Evolutionary conservation across 2,797 vertebrate species (phyloP), one percentile per base, ranked within the genome.

Genomic region (Ctenopoma kingsleyae): DNA sequence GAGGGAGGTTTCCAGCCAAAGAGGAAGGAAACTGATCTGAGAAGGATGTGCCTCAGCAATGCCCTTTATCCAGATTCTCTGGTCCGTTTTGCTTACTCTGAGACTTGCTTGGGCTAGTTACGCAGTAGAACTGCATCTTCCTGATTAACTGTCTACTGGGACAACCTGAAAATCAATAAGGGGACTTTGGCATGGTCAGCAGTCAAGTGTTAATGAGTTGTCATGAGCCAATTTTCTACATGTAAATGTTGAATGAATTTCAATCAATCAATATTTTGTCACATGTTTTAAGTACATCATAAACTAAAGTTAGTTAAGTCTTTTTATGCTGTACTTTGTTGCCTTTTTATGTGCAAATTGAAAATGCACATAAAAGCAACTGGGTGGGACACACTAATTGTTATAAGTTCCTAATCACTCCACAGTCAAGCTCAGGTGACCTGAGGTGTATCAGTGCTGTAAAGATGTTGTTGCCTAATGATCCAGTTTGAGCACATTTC

Each of bases 41-140:
- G 92, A 74, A 94, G 82, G 87, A 95, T 94, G 73, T 98, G 97
- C 85, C 93, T 91, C 71, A 97, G 95, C 81, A 93, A 93, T 49
- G 85, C 93, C 54, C 83, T 97, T 62, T 67, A 74, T 63, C 91
- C 94, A 19, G 80, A 89, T 68, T 84, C 82, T 71, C 84, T 93
- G 92, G 94, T 96, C 59, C 90, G 91, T 91, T 55, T 47, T 48
- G 36, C 49, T 76, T 13, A 12, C 11, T 27, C 2, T 43, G 2
- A 49, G 6, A 49, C 11, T 9, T 4, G 16, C 32, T 16, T 30
- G 6, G 32, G 13, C 7, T 27, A 12, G 23, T 19, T 13, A n/a
- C 35, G 6, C 15, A 13, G 50, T 19, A 22, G 2, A 51, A 49
- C 1, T 10, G 11, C 2, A 50, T 35, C 20, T 20, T 17, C 8